Evolutionary conservation across 2,113 vertebrate genomes (phyloP).

Genomic region (Heptranchias perlo): DNA sequence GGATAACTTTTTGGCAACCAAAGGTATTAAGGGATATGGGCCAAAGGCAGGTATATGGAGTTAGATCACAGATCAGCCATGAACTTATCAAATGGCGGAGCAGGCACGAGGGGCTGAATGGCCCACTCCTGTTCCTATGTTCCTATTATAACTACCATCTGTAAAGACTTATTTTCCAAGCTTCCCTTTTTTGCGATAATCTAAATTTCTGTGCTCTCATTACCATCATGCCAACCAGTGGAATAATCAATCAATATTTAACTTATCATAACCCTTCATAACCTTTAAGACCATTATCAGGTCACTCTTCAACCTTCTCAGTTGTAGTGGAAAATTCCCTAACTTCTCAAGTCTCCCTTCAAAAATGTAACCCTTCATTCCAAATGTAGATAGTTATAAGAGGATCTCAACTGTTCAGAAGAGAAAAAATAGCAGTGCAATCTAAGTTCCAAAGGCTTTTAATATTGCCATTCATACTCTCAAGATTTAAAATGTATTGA

Average conservation of each 20-base stretch:
- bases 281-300: not conserved
- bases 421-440: not conserved
- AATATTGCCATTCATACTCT: not conserved
- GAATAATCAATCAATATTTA: not conserved
- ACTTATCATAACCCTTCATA: not conserved
- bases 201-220: not conserved
- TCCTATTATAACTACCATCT: too few relatives aligned
- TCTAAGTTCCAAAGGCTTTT: not conserved
- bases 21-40: too few relatives aligned
- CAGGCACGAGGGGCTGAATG: too few relatives aligned
- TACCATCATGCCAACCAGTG: not conserved
- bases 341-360: not conserved
- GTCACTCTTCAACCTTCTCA: not conserved
- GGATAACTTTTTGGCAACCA: too few relatives aligned
- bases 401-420: not conserved
- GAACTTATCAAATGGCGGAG: too few relatives aligned
- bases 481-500: not conserved
- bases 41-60: too few relatives aligned
- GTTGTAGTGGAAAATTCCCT: not conserved
- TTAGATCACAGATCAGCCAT: too few relatives aligned
- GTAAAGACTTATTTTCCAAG: not conserved
- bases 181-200: not conserved
- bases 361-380: not conserved
- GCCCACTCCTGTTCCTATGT: too few relatives aligned
- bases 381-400: not conserved